Conservation (phyloP, 2,797 vertebrate species). For the Yasuhikotakia modesta region DNA sequence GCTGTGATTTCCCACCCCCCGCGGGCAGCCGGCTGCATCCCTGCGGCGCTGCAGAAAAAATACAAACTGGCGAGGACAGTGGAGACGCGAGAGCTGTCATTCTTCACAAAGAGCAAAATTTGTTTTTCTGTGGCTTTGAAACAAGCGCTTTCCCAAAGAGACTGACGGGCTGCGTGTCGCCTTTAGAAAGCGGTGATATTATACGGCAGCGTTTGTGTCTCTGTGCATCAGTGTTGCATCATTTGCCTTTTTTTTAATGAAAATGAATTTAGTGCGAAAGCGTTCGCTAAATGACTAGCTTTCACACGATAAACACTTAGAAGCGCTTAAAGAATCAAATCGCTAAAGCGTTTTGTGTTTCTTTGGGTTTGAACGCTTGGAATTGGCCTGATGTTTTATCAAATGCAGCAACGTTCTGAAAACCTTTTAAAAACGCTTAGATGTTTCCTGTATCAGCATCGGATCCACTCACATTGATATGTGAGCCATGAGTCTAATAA, state of each 20-base stretch:
- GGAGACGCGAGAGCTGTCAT: constrained; percentile 23
- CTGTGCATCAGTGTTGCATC: not conserved
- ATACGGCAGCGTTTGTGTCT: constrained; percentile 1
- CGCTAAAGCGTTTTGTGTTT: not conserved
- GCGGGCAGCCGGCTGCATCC: constrained; percentile 3
- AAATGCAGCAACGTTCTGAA: too few species aligned
- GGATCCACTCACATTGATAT: too few species aligned
- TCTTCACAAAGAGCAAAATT: constrained; percentile 35
- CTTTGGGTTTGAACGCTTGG: not conserved
- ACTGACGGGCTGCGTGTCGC: not conserved
- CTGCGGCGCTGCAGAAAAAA: constrained; percentile 3
- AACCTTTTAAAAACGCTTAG: not conserved
- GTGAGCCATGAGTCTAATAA: too few species aligned
- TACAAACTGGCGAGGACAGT: not conserved
- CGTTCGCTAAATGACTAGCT: not conserved
- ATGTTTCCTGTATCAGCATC: not conserved
- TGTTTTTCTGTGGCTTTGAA: not conserved
- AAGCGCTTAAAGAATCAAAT: too few species aligned
- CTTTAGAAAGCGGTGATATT: not conserved
- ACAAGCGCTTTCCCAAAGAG: not conserved
- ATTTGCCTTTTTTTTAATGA: not conserved
- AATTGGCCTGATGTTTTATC: not conserved
- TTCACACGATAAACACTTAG: too few species aligned
- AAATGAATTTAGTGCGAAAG: not conserved
- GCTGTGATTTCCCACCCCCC: constrained; percentile 26